phyloP scores from a whole-genome alignment of 2,888 invertebrate species.

The Hoplodrina blanda region DNA sequence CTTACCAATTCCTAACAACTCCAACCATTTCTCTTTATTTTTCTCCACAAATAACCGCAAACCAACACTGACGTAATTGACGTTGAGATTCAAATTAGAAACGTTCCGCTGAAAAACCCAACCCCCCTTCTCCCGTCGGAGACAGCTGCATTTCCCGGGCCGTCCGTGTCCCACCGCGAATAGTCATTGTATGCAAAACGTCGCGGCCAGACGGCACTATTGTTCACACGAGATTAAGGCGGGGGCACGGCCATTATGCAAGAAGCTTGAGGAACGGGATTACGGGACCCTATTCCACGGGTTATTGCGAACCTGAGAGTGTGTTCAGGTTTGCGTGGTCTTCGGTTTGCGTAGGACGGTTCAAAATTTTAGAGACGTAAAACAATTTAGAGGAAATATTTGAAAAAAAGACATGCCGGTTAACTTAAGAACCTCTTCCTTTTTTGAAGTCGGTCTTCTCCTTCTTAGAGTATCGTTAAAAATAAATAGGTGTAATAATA shows the following conservation, averaged over 20 bases:
- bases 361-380: constrained; percentile 5
- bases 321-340: constrained; percentile 58
- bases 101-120: constrained; percentile 54
- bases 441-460: too few species aligned
- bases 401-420: neutral
- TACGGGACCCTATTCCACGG: constrained; percentile 80
- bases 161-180: constrained; percentile 73
- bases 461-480: too few species aligned
- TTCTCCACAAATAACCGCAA: constrained; percentile 28
- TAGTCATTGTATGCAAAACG: constrained; percentile 88
- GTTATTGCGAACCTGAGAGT: constrained; percentile 79
- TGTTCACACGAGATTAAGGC: constrained; percentile 87
- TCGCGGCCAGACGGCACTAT: constrained; percentile 84
- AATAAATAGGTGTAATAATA: too few species aligned
- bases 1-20: neutral
- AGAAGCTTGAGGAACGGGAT: constrained; percentile 74
- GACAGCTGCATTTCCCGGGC: constrained; percentile 73
- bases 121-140: constrained; percentile 49
- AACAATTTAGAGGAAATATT: neutral
- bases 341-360: constrained; percentile 29
- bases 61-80: constrained; percentile 53
- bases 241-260: constrained; percentile 83
- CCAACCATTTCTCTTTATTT: constrained; percentile 5
- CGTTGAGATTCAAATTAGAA: constrained; percentile 66
- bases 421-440: too few species aligned